Evolutionary conservation across 2,888 invertebrate genomes (phyloP).

Genomic region (Drosophila fungiperda): DNA sequence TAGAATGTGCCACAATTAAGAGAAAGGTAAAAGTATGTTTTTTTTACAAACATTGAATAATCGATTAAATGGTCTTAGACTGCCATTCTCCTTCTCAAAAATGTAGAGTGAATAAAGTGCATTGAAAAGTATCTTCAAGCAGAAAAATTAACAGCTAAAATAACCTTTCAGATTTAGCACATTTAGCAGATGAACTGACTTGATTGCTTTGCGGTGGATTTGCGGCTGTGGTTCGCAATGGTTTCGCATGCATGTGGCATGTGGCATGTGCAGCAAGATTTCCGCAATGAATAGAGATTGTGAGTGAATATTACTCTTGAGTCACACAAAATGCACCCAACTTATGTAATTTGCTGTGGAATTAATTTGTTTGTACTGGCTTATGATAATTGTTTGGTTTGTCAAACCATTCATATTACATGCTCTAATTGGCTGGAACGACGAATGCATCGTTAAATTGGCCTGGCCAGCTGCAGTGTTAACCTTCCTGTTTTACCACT

Average conservation of each 20-base stretch:
- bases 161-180: neutral
- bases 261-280: slow-evolving; percentile 9
- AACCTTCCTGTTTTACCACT: neutral
- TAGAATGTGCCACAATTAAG: neutral
- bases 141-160: neutral
- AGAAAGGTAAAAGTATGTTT: neutral
- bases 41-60: neutral
- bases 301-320: neutral
- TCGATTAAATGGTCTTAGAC: neutral
- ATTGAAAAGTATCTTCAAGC: neutral
- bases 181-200: neutral
- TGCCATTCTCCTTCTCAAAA: neutral
- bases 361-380: slow-evolving; percentile 33
- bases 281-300: slow-evolving; percentile 4
- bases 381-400: slow-evolving; percentile 54
- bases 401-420: slow-evolving; percentile 42
- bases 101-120: neutral
- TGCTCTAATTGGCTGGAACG: slow-evolving; percentile 49
- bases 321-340: slow-evolving; percentile 10
- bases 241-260: slow-evolving; percentile 7
- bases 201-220: neutral
- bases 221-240: neutral
- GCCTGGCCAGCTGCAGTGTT: slow-evolving; percentile 1
- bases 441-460: slow-evolving; percentile 29
- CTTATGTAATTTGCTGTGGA: slow-evolving; percentile 28